Base-by-base conservation (phyloP, 1,140 invertebrate species). In the Coenobita brevimanus region DNA sequence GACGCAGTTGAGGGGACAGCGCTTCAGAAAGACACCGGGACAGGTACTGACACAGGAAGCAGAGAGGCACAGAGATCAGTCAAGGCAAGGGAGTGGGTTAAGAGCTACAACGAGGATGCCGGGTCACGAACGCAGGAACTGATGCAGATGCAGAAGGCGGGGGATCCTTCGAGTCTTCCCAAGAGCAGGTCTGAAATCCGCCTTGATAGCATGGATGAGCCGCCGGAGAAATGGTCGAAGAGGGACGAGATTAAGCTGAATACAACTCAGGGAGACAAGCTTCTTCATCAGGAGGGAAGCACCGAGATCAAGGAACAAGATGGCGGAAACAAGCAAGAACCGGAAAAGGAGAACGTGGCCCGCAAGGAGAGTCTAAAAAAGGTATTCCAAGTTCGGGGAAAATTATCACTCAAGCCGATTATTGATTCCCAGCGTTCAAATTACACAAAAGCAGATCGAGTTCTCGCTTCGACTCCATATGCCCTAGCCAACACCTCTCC, bases 151-250 rank as follows among this genome's bases (percentile, higher is more conserved):
- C 43, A 87, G 38, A 87, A 73, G 30, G n/a, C 62, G 6, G 80
- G 38, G 46, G 36, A 79, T 36, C 46, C 84, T 1, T 87, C 85
- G 41, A 71, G 54, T 33, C 64, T 87, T 67, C 76, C 85, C 4
- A 87, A 87, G 38, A 87, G 85, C 38, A 87, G 73, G 60, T 87
- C 85, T 10, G 85, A 87, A 60, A 87, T 81, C 67, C 85, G 85
- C 10, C 78, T 87, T 38, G 85, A 87, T 80, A 30, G 57, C 2
- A 27, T 87, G 4, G 64, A 87, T 38, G 85, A 81, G 15, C 73
- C 30, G 1, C 33, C 43, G 0, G 85, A 67, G 4, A 87, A 87
- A 67, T 87, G 85, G 85, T 62, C 62, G 6, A 46, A n/a, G 21
- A 30, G 85, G 15, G 75, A 87, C 15, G 78, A 87, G 36, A 87